Conservation (phyloP, 1,140 invertebrate species). For the Streblospio benedicti region DNA sequence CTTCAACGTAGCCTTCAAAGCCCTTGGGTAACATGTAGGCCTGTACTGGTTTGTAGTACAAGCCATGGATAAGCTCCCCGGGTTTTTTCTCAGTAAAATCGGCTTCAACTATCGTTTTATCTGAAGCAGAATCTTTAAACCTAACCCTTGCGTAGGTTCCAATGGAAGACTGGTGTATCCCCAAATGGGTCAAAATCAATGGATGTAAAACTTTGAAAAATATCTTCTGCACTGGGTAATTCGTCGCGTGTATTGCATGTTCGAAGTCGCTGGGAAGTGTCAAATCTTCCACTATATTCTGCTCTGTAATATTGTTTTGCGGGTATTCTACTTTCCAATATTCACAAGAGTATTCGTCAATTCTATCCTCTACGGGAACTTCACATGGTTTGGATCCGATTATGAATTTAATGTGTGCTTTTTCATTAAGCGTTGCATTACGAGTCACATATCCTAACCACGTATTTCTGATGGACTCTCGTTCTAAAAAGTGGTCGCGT, state of each 20-base stretch:
- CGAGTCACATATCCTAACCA: constrained; percentile 17
- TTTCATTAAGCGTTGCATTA: not conserved
- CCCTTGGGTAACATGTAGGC: not conserved
- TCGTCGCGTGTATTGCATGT: too few species aligned
- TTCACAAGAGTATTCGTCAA: constrained; percentile 2
- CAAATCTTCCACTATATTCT: not conserved
- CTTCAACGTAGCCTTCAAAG: not conserved
- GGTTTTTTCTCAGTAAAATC: not conserved
- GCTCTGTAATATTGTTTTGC: not conserved
- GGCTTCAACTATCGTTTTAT: not conserved
- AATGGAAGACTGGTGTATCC: not conserved
- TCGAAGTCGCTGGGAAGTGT: not conserved
- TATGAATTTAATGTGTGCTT: constrained; percentile 3
- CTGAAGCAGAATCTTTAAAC: not conserved
- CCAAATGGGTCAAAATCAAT: constrained; percentile 1
- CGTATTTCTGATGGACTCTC: constrained; percentile 25
- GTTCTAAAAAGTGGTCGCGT: constrained; percentile 26
- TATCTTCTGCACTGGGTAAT: too few species aligned
- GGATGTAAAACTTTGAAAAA: constrained; percentile 1
- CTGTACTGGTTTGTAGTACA: constrained; percentile 3
- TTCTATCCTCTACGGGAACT: not conserved
- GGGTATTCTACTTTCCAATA: not conserved
- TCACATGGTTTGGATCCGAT: constrained; percentile 1
- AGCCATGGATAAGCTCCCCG: not conserved
- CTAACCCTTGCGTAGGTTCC: not conserved